Base-by-base conservation (phyloP, 1,140 invertebrate genomes). In the Drosophila virilis region DNA sequence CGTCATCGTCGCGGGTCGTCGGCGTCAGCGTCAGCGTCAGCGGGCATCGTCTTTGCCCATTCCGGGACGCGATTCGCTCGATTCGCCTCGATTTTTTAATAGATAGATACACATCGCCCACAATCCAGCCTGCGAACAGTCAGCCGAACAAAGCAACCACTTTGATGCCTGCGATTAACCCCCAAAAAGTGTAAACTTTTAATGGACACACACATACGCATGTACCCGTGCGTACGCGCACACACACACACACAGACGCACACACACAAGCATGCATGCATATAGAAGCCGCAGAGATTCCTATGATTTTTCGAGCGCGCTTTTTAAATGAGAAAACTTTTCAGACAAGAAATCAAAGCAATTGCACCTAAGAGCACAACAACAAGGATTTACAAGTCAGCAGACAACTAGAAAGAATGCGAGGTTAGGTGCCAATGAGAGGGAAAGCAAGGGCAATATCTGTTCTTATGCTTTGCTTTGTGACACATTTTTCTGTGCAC, bases 1-100 rank as follows among this genome's bases (percentile, higher is more conserved):
- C 58, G 57, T 61, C 62, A 42, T 76, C 55, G 68, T 74, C 57
- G 38, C 45, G 60, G 46, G 46, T 77, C 70, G 76, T 64, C 72
- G 67, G 35, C 46, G 66, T 64, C 61, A 48, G 71, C 75, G 69
- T 48, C 67, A 50, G 37, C 32, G 9, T 45, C 9, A 15, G 38
- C 28, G 12, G 61, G 46, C 71, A 78, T 82, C 80, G 80, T 83
- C 80, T 80, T 77, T 85, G 74, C 68, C 73, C 81, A 77, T 72
- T 80, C 33, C 62, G 37, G 45, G 15, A 22, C 46, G 48, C 40
- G 66, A 43, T 37, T 70, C 58, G 67, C 72, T 80, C 79, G 72
- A 88, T 77, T 86, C 83, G 78, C 79, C 79, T 67, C 76, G 73
- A 88, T 86, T 88, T 86, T 86, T 86, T 88, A 88, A 86, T 86